Evolutionary conservation across 1,140 invertebrate genomes (phyloP).

Genomic region (Brachionus paranguensis): DNA sequence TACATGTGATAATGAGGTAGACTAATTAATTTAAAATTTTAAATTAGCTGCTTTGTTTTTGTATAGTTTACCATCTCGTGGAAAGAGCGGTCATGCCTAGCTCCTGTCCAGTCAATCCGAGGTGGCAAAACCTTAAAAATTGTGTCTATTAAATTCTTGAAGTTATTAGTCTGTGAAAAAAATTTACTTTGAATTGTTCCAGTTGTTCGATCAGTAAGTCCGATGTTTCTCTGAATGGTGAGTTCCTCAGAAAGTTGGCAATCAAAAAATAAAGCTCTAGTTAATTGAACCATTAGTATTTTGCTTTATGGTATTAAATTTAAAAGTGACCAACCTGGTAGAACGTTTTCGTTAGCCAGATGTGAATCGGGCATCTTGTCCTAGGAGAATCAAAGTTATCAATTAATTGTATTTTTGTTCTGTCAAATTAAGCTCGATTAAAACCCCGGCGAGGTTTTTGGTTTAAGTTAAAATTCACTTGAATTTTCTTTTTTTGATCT

Average conservation of each 20-base stretch:
- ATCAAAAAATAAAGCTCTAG: conserved; percentile 38
- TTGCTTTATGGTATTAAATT: background rate
- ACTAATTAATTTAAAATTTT: background rate
- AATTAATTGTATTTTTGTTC: background rate
- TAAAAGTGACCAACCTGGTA: background rate
- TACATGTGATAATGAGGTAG: background rate
- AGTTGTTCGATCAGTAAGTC: background rate
- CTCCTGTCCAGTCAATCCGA: conserved; percentile 29
- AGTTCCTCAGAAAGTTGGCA: conserved; percentile 15
- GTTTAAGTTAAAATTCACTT: background rate
- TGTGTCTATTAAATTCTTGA: background rate
- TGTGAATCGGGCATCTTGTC: background rate
- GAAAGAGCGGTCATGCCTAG: background rate
- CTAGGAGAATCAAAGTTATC: background rate
- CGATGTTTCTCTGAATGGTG: conserved; percentile 5
- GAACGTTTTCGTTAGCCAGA: background rate
- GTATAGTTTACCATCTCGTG: background rate
- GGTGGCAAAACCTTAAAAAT: conserved; percentile 1
- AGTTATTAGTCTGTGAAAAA: background rate
- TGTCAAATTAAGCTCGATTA: background rate
- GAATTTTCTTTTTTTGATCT: background rate
- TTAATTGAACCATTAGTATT: background rate
- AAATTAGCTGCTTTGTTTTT: background rate
- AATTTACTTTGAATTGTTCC: background rate
- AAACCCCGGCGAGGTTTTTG: background rate